These are phyloP conservation scores for Lophura swinhoii DNA, from an alignment of 2,797 vertebrate genomes.

Conservation along the genomic window DNA sequence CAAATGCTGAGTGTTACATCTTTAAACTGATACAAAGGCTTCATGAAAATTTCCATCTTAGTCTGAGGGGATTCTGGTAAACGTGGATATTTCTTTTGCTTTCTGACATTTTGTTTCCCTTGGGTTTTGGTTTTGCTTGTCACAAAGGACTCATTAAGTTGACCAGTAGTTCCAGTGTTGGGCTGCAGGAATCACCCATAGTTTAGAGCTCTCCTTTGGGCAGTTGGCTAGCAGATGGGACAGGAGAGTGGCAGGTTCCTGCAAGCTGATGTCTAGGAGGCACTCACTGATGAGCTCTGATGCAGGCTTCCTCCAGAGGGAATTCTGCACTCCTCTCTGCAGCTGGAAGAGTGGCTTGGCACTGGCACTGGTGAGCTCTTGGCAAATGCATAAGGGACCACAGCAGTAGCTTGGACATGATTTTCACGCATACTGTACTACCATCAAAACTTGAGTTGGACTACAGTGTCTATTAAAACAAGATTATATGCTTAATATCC, in stretches of 20 bases:
- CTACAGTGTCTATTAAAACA: not conserved
- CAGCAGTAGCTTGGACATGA: not conserved
- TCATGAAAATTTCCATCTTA: slow-evolving; percentile 14
- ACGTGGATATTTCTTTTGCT: not conserved
- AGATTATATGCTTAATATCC: not conserved
- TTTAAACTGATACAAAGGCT: not conserved
- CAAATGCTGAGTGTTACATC: not conserved
- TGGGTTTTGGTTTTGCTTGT: not conserved
- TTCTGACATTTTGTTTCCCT: not conserved
- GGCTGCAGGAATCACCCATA: not conserved
- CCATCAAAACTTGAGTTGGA: not conserved
- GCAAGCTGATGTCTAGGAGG: not conserved
- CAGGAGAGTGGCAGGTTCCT: not conserved
- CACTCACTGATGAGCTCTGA: not conserved
- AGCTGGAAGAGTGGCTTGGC: not conserved
- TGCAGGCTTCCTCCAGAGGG: not conserved
- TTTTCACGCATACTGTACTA: not conserved
- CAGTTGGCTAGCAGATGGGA: not conserved
- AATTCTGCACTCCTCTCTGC: not conserved
- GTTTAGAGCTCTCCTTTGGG: not conserved
- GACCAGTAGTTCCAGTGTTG: not conserved
- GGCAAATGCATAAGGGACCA: not conserved
- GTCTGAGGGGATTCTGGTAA: not conserved
- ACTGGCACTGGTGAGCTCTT: not conserved
- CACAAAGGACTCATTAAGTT: not conserved